Base-by-base conservation (phyloP, 64 coral and sea anemone genomes). In the Hydrozoanthus tunicans region DNA sequence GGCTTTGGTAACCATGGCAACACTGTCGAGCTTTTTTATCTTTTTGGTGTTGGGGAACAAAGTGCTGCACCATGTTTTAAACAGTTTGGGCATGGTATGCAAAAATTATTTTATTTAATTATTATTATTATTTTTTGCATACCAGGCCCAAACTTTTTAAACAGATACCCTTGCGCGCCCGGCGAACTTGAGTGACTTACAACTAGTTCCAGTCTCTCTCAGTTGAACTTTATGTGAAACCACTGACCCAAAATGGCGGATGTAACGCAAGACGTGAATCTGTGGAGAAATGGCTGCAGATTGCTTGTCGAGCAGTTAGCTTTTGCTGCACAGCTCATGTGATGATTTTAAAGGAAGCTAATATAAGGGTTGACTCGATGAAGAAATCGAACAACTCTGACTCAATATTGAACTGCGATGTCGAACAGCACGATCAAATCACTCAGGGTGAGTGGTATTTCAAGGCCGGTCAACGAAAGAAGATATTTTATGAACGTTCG, bases 371-470 rank as follows among this genome's bases (percentile, higher is more conserved):
- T 27, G 9, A 88, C n/a, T 75, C 69, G 24, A 97, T 97, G 95
- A 93, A 94, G 69, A 97, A 97, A 76, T 73, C 62, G 14, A 77
- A 91, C 52, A 79, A 58, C 51, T 70, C 65, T 13, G 92, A 92
- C 6, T 63, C 62, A 26, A 62, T 96, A 94, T 93, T 94, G 69
- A 85, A 97, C 62, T 93, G 92, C 57, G 95, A 97, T 77, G 82
- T 97, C 0, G 95, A 97, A 51, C 95, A 97, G 73, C 95, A 97
- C 89, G 95, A 93, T 59, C 89, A 97, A 74, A 94, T 97, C 89
- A 78, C 95, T 13, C 95, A 97, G 2, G 95, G 95, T 1, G 95
- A 97, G 53, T 97, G 95, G 95, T 97, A 97, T 82, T 62, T 97
- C 66, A 97, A 97, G 79, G 82, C 59, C 7, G 51, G 15, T 43